A percentile compares a stretch with the other conserved stretches of the same genome.
Evolutionary conservation across 2,113 vertebrate genomes (phyloP).

Genomic region (Hemiscyllium ocellatum): DNA sequence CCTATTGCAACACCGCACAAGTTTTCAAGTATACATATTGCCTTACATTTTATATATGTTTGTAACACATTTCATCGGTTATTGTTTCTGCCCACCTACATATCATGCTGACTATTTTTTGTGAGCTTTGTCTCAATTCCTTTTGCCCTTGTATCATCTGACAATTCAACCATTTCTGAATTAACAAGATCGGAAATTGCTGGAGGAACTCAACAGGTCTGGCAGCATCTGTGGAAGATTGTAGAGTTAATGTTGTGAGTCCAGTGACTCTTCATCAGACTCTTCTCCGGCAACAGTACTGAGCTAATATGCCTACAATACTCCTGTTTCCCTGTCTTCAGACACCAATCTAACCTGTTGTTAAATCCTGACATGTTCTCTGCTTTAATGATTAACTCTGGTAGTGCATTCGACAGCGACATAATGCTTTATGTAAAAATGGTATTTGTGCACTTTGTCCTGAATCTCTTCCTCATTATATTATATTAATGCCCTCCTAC

Average conservation of each 20-base stretch:
- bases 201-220: too few relatives aligned
- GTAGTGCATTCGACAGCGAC: background rate
- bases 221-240: too few relatives aligned
- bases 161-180: background rate
- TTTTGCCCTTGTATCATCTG: background rate
- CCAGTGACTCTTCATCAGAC: too few relatives aligned
- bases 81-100: background rate
- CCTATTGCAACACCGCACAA: background rate
- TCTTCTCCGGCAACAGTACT: background rate
- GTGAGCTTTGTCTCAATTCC: background rate
- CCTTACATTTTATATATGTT: background rate
- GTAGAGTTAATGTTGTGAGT: too few relatives aligned
- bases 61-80: background rate
- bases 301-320: background rate
- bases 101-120: background rate
- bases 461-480: background rate
- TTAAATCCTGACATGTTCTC: background rate
- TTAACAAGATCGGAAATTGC: background rate
- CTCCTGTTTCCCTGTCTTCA: background rate
- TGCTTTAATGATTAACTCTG: background rate
- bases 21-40: background rate
- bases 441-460: background rate
- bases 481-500: background rate
- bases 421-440: background rate
- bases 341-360: background rate